A percentile compares a stretch with the other conserved stretches of the same genome.
These are phyloP conservation scores for Rhynchotus rufescens DNA, from an alignment of 2,797 vertebrate species.

Conservation along the genomic window DNA sequence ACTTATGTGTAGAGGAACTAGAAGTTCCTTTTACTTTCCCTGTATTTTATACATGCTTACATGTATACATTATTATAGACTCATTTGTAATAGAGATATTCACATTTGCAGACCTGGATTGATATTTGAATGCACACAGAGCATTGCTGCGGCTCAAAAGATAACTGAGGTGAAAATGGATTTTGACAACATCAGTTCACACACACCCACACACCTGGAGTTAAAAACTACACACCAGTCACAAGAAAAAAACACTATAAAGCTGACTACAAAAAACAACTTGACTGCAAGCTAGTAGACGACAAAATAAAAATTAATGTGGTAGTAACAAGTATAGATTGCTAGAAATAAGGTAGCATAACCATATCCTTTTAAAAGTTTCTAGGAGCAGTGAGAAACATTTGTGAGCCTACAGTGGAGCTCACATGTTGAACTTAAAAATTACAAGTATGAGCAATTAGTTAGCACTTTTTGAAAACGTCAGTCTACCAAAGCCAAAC, in stretches of 20 bases:
- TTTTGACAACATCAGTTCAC: not conserved
- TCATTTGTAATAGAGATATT: not conserved
- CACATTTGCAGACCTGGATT: not conserved
- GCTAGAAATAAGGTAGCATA: not conserved
- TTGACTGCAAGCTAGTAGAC: not conserved
- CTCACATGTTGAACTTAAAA: not conserved
- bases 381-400: not conserved
- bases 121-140: not conserved
- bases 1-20: not conserved
- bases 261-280: not conserved
- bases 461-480: not conserved
- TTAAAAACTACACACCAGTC: not conserved
- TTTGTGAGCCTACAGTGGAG: not conserved
- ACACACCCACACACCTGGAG: not conserved
- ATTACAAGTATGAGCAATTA: not conserved
- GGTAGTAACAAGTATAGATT: not conserved
- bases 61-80: not conserved
- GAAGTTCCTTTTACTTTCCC: not conserved
- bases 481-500: not conserved
- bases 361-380: not conserved
- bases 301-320: not conserved
- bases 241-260: not conserved
- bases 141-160: not conserved
- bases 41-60: not conserved
- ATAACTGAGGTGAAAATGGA: not conserved